phyloP scores from a whole-genome alignment of 2,888 invertebrate species.

The Tachina fera region DNA sequence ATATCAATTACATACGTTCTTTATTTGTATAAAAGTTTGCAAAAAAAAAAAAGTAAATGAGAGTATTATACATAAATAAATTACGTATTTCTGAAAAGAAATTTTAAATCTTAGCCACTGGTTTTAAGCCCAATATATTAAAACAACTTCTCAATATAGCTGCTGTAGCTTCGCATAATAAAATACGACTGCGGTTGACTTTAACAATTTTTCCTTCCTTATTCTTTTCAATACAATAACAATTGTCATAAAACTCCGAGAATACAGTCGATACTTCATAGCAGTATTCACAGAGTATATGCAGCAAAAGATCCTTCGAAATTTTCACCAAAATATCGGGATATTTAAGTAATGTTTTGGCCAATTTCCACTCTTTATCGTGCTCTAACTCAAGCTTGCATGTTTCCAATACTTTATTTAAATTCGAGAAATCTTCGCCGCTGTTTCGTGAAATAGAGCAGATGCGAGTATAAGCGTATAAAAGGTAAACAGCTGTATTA shows the following conservation, averaged over 20 bases:
- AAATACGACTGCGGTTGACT: constrained; percentile 92
- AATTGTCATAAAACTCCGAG: constrained; percentile 98
- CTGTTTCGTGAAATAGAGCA: constrained; percentile 92
- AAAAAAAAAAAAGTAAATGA: constrained; percentile 13
- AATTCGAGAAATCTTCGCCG: constrained; percentile 85
- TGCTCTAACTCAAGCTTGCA: constrained; percentile 89
- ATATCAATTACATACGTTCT: constrained; percentile 9
- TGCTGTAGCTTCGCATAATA: constrained; percentile 96
- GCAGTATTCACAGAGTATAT: constrained; percentile 96
- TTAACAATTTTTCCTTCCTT: constrained; percentile 90
- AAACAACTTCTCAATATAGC: constrained; percentile 93
- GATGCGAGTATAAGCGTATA: constrained; percentile 97
- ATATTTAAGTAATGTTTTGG: constrained; percentile 92
- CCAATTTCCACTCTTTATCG: constrained; percentile 97
- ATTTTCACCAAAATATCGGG: constrained; percentile 94
- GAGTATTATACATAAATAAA: constrained; percentile 9
- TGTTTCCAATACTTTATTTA: constrained; percentile 85
- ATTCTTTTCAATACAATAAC: constrained; percentile 98
- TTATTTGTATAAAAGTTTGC: constrained; percentile 41
- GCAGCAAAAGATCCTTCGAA: constrained; percentile 91
- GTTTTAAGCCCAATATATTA: constrained; percentile 94
- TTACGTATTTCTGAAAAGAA: background rate
- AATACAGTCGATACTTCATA: constrained; percentile 97
- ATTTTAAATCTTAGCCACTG: constrained; percentile 94
- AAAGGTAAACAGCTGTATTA: constrained; percentile 98